Evolutionary conservation across 2,797 vertebrate genomes (phyloP).

Genomic region (Adelosebastes latens): DNA sequence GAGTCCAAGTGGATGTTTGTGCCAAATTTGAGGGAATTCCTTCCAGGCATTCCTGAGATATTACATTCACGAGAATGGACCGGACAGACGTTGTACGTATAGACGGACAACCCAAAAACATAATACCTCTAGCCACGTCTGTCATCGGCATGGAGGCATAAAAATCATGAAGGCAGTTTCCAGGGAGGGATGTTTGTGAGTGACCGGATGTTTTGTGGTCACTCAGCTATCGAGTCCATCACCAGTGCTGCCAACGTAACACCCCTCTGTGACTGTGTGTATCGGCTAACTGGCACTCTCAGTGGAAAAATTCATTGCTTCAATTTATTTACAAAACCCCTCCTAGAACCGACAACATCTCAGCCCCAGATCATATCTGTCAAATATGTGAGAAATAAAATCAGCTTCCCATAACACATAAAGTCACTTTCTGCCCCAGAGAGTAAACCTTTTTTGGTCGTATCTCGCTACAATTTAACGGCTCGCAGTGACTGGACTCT

Average conservation of each 20-base stretch:
- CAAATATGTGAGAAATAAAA: slow-evolving; percentile 14
- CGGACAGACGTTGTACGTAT: too few relatives aligned
- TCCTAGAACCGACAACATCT: slow-evolving; percentile 6
- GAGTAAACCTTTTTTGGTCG: not conserved
- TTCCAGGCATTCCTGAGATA: too few relatives aligned
- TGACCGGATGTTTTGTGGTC: not conserved
- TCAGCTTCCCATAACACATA: slow-evolving; percentile 11
- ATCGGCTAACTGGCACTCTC: slow-evolving; percentile 9
- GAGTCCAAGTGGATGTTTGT: too few relatives aligned
- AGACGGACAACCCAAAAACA: too few relatives aligned
- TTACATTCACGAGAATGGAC: too few relatives aligned
- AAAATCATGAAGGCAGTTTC: not conserved
- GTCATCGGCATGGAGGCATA: too few relatives aligned
- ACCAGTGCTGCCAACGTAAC: not conserved
- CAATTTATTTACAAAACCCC: slow-evolving; percentile 14
- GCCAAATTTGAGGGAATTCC: too few relatives aligned
- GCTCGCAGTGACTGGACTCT: not conserved
- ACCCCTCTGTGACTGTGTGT: not conserved
- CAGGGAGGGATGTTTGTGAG: not conserved
- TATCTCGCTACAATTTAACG: not conserved
- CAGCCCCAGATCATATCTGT: not conserved
- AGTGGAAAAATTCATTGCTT: slow-evolving; percentile 18
- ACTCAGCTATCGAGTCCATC: not conserved
- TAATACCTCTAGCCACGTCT: accelerated
- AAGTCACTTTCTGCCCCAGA: not conserved